A percentile compares a stretch with the other conserved stretches of the same genome.
phyloP scores from a whole-genome alignment of 2,113 vertebrate species.

The Orientallactaga bullata region DNA sequence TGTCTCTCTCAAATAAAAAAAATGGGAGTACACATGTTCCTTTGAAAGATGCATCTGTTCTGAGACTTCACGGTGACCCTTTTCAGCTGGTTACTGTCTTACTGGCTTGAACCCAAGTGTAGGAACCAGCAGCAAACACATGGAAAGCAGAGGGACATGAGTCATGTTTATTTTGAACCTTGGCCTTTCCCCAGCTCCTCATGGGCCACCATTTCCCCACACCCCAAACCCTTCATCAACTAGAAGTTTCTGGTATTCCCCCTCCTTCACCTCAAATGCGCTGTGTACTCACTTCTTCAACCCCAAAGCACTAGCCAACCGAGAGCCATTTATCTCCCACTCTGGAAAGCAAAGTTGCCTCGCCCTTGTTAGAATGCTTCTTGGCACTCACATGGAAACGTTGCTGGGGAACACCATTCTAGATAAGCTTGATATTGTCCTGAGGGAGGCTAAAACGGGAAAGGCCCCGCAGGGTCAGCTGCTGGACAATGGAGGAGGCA shows the following conservation, averaged over 20 bases:
- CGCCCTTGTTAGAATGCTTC: neutral
- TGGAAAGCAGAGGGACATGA: neutral
- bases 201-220: neutral
- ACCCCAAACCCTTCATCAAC: neutral
- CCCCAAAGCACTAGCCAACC: neutral
- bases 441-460: neutral
- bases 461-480: too few species aligned
- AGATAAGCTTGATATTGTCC: neutral
- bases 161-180: neutral
- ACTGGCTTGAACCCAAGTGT: neutral
- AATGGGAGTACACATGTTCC: fast-evolving
- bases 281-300: neutral
- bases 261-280: neutral
- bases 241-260: neutral
- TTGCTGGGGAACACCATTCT: neutral
- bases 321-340: constrained; percentile 10
- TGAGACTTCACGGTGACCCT: neutral
- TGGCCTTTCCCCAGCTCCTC: neutral
- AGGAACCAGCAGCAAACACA: neutral
- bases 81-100: neutral
- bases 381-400: constrained; percentile 26
- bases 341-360: constrained; percentile 53
- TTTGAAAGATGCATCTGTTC: neutral
- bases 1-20: too few species aligned
- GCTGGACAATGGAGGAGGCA: too few species aligned